Percentiles rank a stretch among this genome's conserved stretches.
phyloP scores from a whole-genome alignment of 2,797 vertebrate genomes.

The Coluber constrictor region DNA sequence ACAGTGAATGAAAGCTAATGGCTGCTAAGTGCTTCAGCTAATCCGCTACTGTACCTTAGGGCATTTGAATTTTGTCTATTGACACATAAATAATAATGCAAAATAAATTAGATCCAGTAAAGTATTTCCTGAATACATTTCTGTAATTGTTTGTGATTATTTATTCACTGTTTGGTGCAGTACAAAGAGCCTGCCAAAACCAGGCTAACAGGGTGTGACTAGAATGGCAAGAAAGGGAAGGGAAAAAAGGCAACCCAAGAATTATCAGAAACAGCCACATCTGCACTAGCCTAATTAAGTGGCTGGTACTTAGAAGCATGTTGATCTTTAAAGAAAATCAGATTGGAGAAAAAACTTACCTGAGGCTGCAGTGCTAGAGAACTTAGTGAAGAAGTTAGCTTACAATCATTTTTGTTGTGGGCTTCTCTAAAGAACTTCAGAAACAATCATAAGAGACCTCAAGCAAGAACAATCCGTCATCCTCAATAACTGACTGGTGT shows the following conservation, averaged over 20 bases:
- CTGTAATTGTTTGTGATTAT: conserved; percentile 54
- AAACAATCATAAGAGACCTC: neutral
- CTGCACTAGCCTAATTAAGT: conserved; percentile 13
- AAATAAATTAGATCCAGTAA: conserved; percentile 60
- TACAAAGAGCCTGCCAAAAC: conserved; percentile 49
- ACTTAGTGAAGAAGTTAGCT: neutral
- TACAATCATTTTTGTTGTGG: neutral
- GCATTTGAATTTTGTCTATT: conserved; percentile 51
- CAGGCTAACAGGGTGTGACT: conserved; percentile 42
- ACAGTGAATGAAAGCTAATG: conserved; percentile 37
- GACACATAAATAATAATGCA: conserved; percentile 58
- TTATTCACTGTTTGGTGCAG: conserved; percentile 60
- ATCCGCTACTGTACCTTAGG: conserved; percentile 13
- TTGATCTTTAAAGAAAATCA: neutral
- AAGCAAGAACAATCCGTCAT: neutral
- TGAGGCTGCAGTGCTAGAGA: neutral
- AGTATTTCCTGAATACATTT: conserved; percentile 53
- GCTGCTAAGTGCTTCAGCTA: conserved; percentile 44
- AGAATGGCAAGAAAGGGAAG: conserved; percentile 49
- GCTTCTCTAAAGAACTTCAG: neutral
- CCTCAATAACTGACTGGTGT: neutral
- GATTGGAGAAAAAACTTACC: neutral
- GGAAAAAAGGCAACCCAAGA: conserved; percentile 34
- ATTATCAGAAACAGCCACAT: neutral
- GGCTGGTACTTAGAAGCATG: conserved; percentile 34